Conservation (phyloP, 2,113 vertebrate genomes). For the Ibidorhyncha struthersii region DNA sequence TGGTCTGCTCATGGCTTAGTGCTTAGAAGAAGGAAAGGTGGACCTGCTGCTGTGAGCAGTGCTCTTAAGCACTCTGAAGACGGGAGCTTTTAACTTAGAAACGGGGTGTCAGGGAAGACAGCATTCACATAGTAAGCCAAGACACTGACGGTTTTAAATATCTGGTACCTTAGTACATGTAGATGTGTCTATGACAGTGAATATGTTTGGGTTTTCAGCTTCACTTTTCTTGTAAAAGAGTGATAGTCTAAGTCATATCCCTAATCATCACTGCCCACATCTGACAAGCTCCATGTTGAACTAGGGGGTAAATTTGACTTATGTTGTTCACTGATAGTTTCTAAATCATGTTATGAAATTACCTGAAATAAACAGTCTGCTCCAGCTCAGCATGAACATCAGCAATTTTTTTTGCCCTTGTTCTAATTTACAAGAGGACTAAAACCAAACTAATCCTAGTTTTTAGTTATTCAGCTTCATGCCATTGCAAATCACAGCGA, state of each 20-base stretch:
- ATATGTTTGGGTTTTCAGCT: not conserved
- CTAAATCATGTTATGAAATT: not conserved
- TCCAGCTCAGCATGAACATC: not conserved
- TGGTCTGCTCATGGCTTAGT: not conserved
- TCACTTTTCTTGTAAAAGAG: not conserved
- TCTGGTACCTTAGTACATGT: not conserved
- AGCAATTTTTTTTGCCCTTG: not conserved
- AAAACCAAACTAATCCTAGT: not conserved
- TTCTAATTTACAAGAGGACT: not conserved
- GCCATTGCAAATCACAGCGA: not conserved
- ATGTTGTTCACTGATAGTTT: not conserved
- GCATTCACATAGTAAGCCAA: not conserved
- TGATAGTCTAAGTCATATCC: not conserved
- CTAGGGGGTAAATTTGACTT: not conserved
- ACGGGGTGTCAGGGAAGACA: not conserved
- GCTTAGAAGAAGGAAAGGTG: not conserved
- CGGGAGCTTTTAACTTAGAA: not conserved
- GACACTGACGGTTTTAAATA: not conserved
- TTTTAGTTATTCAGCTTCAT: not conserved
- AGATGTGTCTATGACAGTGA: not conserved
- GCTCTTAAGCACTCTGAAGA: not conserved
- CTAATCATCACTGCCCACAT: not conserved
- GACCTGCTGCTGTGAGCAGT: not conserved
- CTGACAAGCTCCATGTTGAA: not conserved
- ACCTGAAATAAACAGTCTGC: not conserved